These are phyloP conservation scores for Timandra comae DNA, from an alignment of 2,888 invertebrate species.

Conservation along the genomic window DNA sequence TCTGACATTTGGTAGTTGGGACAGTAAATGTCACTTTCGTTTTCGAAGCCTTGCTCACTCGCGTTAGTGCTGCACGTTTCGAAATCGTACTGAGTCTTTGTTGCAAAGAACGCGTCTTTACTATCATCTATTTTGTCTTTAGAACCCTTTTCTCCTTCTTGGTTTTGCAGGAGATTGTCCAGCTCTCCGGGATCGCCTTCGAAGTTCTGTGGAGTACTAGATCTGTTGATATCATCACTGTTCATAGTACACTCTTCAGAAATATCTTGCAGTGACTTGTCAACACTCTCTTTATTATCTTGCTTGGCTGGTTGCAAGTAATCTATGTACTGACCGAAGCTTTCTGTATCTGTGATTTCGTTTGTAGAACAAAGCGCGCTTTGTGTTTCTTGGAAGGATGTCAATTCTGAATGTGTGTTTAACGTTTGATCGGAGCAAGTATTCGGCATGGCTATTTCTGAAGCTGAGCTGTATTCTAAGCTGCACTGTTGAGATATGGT, in stretches of 20 bases:
- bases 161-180: constrained; percentile 49
- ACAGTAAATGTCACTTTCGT: constrained; percentile 79
- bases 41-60: constrained; percentile 69
- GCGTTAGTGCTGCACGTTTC: constrained; percentile 68
- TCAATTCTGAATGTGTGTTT: constrained; percentile 69
- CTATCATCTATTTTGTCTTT: constrained; percentile 57
- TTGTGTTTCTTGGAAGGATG: constrained; percentile 66
- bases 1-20: constrained; percentile 79
- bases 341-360: constrained; percentile 71
- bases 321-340: constrained; percentile 70
- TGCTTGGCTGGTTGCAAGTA: constrained; percentile 58
- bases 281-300: constrained; percentile 49
- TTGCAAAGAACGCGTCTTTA: constrained; percentile 60
- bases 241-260: constrained; percentile 70
- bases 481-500: constrained; percentile 84
- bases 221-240: constrained; percentile 56
- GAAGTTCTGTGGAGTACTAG: constrained; percentile 46
- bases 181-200: constrained; percentile 42
- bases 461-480: constrained; percentile 81
- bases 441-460: constrained; percentile 71
- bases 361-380: constrained; percentile 70
- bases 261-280: constrained; percentile 65
- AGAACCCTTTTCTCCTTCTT: constrained; percentile 36
- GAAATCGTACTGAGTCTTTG: constrained; percentile 63
- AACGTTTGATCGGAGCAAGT: constrained; percentile 71